A percentile compares a stretch with the other conserved stretches of the same genome.
Evolutionary conservation across 1,140 invertebrate genomes (phyloP).

Genomic region (Drosophila murphyi): DNA sequence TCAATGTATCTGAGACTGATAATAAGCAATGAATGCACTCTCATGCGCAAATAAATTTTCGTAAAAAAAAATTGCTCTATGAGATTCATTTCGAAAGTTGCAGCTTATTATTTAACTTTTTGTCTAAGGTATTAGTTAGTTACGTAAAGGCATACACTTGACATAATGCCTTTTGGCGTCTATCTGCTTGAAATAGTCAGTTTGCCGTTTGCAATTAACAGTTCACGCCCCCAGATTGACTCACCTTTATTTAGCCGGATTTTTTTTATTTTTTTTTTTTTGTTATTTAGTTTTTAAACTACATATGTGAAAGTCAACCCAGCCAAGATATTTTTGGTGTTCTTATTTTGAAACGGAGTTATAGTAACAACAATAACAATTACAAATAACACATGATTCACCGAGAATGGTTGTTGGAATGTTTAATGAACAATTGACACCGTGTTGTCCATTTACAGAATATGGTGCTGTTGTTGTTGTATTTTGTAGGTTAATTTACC

Average conservation of each 20-base stretch:
- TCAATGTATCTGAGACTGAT: background rate
- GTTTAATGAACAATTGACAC: conserved; percentile 67
- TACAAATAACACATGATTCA: too few species aligned
- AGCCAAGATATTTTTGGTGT: conserved; percentile 26
- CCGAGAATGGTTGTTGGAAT: conserved; percentile 6
- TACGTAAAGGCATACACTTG: conserved; percentile 41
- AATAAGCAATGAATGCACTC: conserved; percentile 17
- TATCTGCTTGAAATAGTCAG: conserved; percentile 15
- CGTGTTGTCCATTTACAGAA: conserved; percentile 53
- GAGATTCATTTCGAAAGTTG: conserved; percentile 71
- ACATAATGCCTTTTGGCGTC: conserved; percentile 49
- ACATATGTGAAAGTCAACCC: conserved; percentile 56
- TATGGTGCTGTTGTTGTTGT: conserved; percentile 11
- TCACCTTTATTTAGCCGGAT: conserved; percentile 4
- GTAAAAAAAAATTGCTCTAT: conserved; percentile 23
- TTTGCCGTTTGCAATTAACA: conserved; percentile 8
- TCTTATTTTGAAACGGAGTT: conserved; percentile 9
- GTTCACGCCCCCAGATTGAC: conserved; percentile 22
- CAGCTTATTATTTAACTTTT: conserved; percentile 24
- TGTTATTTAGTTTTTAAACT: conserved; percentile 5
- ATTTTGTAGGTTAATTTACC: conserved; percentile 37
- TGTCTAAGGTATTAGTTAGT: conserved; percentile 22
- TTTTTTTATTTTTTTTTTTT: background rate
- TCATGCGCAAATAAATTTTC: conserved; percentile 9
- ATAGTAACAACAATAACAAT: conserved; percentile 8